A percentile compares a stretch with the other conserved stretches of the same genome.
Evolutionary conservation across 1,140 invertebrate species (phyloP).

Genomic region (Drosophila kanapiae): DNA sequence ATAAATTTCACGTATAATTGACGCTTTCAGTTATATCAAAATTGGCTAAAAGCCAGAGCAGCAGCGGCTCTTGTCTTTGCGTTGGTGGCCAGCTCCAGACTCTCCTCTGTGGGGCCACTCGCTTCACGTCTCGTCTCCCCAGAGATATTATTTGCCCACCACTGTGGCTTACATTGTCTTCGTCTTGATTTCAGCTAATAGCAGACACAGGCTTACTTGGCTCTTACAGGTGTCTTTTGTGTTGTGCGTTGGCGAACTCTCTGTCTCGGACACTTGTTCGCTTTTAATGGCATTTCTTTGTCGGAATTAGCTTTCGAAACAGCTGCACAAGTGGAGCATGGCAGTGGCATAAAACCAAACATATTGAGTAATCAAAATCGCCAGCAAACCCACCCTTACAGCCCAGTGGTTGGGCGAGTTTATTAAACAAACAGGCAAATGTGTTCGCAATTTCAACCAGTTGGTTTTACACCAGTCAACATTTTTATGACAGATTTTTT

Average conservation of each 20-base stretch:
- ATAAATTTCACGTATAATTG: conserved; percentile 85
- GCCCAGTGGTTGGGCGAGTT: conserved; percentile 22
- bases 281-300: conserved; percentile 68
- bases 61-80: conserved; percentile 50
- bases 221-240: conserved; percentile 61
- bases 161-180: conserved; percentile 71
- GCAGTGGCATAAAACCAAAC: conserved; percentile 74
- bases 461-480: conserved; percentile 70
- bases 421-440: conserved; percentile 81
- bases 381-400: conserved; percentile 22
- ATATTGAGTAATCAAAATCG: conserved; percentile 83
- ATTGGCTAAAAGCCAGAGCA: conserved; percentile 71
- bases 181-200: conserved; percentile 69
- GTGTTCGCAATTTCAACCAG: conserved; percentile 80
- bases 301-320: conserved; percentile 72
- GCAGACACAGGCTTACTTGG: conserved; percentile 25
- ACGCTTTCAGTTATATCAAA: conserved; percentile 84
- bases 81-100: conserved; percentile 67
- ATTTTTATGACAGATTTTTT: conserved; percentile 82
- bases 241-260: conserved; percentile 54
- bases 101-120: conserved; percentile 9
- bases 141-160: conserved; percentile 41
- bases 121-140: conserved; percentile 15
- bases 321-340: conserved; percentile 67
- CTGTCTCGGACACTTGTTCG: conserved; percentile 31